Percentiles rank a stretch among this genome's conserved stretches.
These are phyloP conservation scores for Spizaetus ornatus DNA, from an alignment of 2,113 vertebrate genomes.

Conservation along the genomic window DNA sequence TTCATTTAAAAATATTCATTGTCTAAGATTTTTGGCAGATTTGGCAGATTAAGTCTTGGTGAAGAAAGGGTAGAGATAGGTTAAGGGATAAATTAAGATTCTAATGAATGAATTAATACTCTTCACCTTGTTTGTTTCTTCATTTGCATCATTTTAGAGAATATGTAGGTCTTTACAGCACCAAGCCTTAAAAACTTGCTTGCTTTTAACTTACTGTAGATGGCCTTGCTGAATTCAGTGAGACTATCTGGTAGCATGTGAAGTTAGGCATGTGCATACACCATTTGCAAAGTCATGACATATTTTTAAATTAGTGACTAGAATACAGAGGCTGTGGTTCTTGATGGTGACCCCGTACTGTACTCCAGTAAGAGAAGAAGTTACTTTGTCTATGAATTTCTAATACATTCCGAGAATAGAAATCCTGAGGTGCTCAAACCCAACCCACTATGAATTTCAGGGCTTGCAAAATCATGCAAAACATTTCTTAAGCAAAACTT, in stretches of 20 bases:
- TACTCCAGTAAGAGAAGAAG: background rate
- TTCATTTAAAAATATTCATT: background rate
- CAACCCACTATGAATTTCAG: background rate
- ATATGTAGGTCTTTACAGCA: background rate
- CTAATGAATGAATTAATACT: background rate
- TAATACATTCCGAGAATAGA: constrained; percentile 20
- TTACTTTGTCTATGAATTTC: constrained; percentile 27
- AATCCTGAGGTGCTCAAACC: constrained; percentile 23
- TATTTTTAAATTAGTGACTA: constrained; percentile 27
- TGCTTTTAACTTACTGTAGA: background rate
- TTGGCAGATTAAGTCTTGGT: background rate
- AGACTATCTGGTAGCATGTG: background rate
- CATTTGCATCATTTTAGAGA: background rate
- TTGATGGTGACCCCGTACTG: background rate
- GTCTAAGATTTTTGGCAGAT: background rate
- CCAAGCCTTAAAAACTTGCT: background rate
- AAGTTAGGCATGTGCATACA: background rate
- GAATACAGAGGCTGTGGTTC: background rate
- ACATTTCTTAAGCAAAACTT: background rate
- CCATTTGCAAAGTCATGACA: background rate
- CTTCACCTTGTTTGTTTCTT: background rate
- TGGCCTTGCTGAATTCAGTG: background rate
- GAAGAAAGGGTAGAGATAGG: background rate
- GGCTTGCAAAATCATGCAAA: background rate
- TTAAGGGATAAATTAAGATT: background rate